Conservation (phyloP, 2,113 vertebrate species). For the Seriola rivoliana region DNA sequence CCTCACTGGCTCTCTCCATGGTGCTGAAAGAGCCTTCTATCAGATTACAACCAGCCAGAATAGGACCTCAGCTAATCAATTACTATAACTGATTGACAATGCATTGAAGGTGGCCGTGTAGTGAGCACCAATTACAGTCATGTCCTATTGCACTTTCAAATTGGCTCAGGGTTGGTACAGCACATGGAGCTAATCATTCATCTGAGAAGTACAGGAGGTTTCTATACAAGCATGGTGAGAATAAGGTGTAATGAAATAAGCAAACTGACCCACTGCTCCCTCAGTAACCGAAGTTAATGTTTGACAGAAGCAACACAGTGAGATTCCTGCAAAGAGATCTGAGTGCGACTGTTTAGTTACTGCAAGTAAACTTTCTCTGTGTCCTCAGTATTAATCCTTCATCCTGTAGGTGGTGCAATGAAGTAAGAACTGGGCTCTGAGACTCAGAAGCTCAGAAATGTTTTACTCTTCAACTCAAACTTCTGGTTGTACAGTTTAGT, state of each 20-base stretch:
- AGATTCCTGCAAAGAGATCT: conserved; percentile 9
- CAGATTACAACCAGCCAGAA: conserved; percentile 94
- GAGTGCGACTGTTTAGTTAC: conserved; percentile 1
- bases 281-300: conserved; percentile 42
- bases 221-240: conserved; percentile 26
- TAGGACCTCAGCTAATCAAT: conserved; percentile 94
- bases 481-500: not conserved
- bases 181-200: conserved; percentile 63
- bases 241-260: conserved; percentile 47
- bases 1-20: conserved; percentile 93
- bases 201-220: conserved; percentile 43
- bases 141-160: conserved; percentile 82
- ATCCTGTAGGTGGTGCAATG: conserved; percentile 78
- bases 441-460: conserved; percentile 27
- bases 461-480: conserved; percentile 16
- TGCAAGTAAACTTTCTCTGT: conserved; percentile 18
- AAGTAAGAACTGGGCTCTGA: conserved; percentile 54
- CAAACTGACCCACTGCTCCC: conserved; percentile 32
- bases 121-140: conserved; percentile 90
- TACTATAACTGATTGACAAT: conserved; percentile 96
- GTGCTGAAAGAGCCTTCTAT: conserved; percentile 95
- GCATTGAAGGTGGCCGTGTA: conserved; percentile 89
- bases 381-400: conserved; percentile 29
- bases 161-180: conserved; percentile 54
- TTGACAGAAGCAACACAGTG: conserved; percentile 31